A percentile compares a stretch with the other conserved stretches of the same genome.
phyloP scores from a whole-genome alignment of 2,888 invertebrate species.

The Eupelmus urozonus region DNA sequence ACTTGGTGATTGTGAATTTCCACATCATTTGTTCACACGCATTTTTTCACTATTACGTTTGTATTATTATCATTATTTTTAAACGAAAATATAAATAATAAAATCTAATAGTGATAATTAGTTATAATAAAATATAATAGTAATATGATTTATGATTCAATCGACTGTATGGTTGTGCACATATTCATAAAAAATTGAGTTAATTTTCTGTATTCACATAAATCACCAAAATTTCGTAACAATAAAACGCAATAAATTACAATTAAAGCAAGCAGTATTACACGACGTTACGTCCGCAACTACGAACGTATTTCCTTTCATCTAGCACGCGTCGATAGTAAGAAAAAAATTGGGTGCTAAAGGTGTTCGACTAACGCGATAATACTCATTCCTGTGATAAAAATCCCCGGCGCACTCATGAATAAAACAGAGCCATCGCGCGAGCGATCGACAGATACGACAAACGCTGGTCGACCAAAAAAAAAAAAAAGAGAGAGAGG shows the following conservation, averaged over 20 bases:
- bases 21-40: not conserved
- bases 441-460: slow-evolving; percentile 26
- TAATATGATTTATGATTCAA: too few relatives aligned
- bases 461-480: not conserved
- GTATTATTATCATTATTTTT: too few relatives aligned
- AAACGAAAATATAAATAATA: too few relatives aligned
- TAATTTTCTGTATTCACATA: too few relatives aligned
- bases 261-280: too few relatives aligned
- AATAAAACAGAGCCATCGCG: slow-evolving; percentile 32
- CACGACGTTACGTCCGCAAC: not conserved
- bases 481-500: not conserved
- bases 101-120: too few relatives aligned
- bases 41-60: not conserved
- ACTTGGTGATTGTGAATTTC: slow-evolving; percentile 39
- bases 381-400: slow-evolving; percentile 37
- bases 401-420: slow-evolving; percentile 41
- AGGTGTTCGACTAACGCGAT: slow-evolving; percentile 33
- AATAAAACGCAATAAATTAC: too few relatives aligned
- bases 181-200: too few relatives aligned
- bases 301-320: too few relatives aligned
- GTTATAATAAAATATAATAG: too few relatives aligned
- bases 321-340: not conserved
- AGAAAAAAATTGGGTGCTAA: slow-evolving; percentile 28
- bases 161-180: too few relatives aligned
- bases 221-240: too few relatives aligned